Evolutionary conservation across 2,888 invertebrate genomes (phyloP).

Genomic region (Eulithis testata): DNA sequence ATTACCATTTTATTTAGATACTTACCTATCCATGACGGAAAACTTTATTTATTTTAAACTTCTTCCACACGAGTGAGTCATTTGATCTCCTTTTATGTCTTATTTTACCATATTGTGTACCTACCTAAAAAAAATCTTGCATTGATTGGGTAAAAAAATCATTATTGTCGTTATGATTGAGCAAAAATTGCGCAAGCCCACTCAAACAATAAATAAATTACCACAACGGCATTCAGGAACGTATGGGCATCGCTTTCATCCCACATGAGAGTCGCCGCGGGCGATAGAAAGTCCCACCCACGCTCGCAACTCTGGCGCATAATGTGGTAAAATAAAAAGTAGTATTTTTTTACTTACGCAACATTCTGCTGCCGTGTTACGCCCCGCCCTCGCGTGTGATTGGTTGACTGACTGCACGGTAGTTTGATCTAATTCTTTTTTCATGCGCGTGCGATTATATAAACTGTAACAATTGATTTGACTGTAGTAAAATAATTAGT

Average conservation of each 20-base stretch:
- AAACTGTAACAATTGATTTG: conserved; percentile 47
- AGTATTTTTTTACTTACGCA: conserved; percentile 35
- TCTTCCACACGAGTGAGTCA: not conserved
- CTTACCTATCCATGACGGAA: conserved; percentile 1
- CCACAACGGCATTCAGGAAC: conserved; percentile 42
- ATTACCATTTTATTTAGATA: conserved; percentile 1
- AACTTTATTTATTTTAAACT: not conserved
- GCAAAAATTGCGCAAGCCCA: conserved; percentile 14
- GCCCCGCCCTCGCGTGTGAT: conserved; percentile 72
- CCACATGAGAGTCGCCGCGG: conserved; percentile 73
- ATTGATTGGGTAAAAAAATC: not conserved
- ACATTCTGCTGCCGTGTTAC: conserved; percentile 72
- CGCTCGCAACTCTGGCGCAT: conserved; percentile 57
- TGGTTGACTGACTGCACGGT: conserved; percentile 64
- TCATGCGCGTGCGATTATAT: conserved; percentile 42
- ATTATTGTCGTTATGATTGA: conserved; percentile 9
- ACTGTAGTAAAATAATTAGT: conserved; percentile 34
- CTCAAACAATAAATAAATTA: conserved; percentile 35
- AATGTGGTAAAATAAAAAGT: conserved; percentile 54
- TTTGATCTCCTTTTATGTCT: no score
- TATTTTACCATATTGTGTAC: no score
- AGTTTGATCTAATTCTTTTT: conserved; percentile 64
- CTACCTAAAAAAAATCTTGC: no score
- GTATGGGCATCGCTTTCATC: conserved; percentile 53
- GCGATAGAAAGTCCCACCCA: conserved; percentile 83